Percentiles rank a stretch among this genome's conserved stretches.
Conservation (phyloP, 2,888 invertebrate species). For the Tribolium freemani region DNA sequence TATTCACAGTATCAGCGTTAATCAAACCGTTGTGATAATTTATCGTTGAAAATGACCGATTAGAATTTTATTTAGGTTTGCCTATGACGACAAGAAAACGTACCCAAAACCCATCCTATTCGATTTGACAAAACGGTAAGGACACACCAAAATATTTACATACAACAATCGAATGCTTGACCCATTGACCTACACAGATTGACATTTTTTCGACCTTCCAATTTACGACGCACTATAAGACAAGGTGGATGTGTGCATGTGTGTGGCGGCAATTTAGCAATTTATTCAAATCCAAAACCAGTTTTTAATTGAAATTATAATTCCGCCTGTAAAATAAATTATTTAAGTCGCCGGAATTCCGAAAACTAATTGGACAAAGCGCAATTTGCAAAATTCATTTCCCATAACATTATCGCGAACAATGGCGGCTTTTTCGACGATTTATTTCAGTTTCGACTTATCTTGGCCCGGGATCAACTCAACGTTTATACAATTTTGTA, state of each 20-base stretch:
- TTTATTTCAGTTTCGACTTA: slow-evolving; percentile 10
- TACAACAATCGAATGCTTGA: not conserved
- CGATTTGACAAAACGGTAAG: not conserved
- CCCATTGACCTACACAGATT: slow-evolving; percentile 24
- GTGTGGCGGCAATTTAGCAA: slow-evolving; percentile 10
- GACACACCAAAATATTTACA: not conserved
- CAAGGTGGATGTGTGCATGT: slow-evolving; percentile 13
- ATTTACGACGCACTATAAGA: slow-evolving; percentile 7
- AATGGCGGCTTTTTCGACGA: slow-evolving; percentile 13
- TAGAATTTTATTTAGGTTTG: not conserved
- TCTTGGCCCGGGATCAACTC: slow-evolving; percentile 24
- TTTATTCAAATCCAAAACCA: slow-evolving; percentile 6
- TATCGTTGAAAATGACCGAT: not conserved
- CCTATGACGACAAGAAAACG: not conserved
- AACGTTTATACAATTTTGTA: slow-evolving; percentile 10
- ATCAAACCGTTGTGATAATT: not conserved
- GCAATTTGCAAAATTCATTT: slow-evolving; percentile 29
- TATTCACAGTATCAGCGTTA: not conserved
- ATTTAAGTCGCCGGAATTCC: slow-evolving; percentile 11
- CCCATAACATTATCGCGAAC: slow-evolving; percentile 21
- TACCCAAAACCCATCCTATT: not conserved
- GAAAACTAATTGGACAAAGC: slow-evolving; percentile 3
- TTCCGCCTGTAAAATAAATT: slow-evolving; percentile 12
- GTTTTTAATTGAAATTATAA: not conserved
- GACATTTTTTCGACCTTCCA: slow-evolving; percentile 20